Base-by-base conservation (phyloP, 2,113 vertebrate genomes). In the Riparia riparia region DNA sequence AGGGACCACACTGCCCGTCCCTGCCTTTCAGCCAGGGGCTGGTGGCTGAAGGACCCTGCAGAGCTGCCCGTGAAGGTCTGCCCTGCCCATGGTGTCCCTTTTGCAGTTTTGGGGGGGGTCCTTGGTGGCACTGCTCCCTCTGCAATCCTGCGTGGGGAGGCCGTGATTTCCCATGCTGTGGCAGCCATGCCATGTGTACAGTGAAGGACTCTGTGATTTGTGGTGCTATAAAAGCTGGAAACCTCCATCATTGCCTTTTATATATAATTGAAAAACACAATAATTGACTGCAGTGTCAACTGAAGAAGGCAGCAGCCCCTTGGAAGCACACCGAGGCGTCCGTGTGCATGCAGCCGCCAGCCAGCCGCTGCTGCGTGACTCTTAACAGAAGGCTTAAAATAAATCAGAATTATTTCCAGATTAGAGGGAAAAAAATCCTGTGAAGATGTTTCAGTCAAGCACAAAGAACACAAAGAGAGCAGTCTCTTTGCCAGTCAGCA, bases 391-490 rank as follows among this genome's bases (percentile, higher is more conserved):
- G 50, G 61, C 89, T 94, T 72, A 91, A 95, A 97, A 96, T 95
- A 96, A 96, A 94, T 83, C 83, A 94, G 91, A 95, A 96, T 96
- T 96, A 95, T 95, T 96, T 95, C 86, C 86, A 96, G 89, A 97
- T 95, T 95, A 88, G 69, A 87, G 77, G 64, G 18, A 24, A 24
- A 68, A 87, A 86, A 87, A 20, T 21, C 84, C 61, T 77, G 82
- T 89, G 86, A 80, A 92, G 77, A 86, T 53, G 71, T 71, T 96
- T 95, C 91, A 90, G 76, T 56, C 66, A n/a, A 82, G 82, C 86
- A 93, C 90, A 89, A 82, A 92, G 79, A 76, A 93, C 61, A 95
- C 49, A 90, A 91, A 88, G 71, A 66, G 51, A 91, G 49, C 54
- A 68, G 65, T 26, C n/a, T 86, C 73, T 94, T 49, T 91, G 34